Evolutionary conservation across 1,140 invertebrate genomes (phyloP), one percentile per base, ranked within the genome.

Genomic region (Aphelenchoides fujianensis): DNA sequence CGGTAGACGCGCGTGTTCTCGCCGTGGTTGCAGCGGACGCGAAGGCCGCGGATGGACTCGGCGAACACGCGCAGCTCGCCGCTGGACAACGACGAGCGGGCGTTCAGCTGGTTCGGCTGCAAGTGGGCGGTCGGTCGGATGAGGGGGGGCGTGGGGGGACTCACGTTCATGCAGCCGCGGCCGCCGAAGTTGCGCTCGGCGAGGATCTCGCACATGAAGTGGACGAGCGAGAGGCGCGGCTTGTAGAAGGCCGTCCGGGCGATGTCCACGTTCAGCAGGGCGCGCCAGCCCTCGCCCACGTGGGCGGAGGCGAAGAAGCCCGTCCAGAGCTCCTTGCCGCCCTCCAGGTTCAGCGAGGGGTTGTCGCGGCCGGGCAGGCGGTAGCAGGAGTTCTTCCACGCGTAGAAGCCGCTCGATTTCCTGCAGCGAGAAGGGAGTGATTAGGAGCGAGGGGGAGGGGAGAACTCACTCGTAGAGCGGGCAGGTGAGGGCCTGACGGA

Each of bases 201-300:
- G 28, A 78, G 27, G 23, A 79, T 73, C 27, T 79, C 78, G 54
- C 78, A 81, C 78, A 79, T 72, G 62, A 81, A 79, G 41, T 79
- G 68, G 16, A 79, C 41, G 31, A 80, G 54, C 64, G 67, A 37
- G 34, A 79, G 62, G 23, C 62, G 61, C 1, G 70, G 54, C 73
- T 79, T 79, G 75, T 77, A 80, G 78, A 79, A 79, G 9, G 76
- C 78, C 19, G 78, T 79, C 48, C 81, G 79, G 30, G 76, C 68
- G 28, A 79, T 76, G 37, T 79, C 78, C 32, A 81, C 70, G 37
- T 79, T 79, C 48, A 79, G 41, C 1, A 79, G 61, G 19, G 79
- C 78, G 35, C 69, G 48, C 23, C 67, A 81, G 57, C 66, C 69
- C 27, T 32, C 67, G 12, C 70, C 79, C 27, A 81, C 61, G 59